phyloP scores from a whole-genome alignment of 2,888 invertebrate genomes.

The Calameuta idolon region DNA sequence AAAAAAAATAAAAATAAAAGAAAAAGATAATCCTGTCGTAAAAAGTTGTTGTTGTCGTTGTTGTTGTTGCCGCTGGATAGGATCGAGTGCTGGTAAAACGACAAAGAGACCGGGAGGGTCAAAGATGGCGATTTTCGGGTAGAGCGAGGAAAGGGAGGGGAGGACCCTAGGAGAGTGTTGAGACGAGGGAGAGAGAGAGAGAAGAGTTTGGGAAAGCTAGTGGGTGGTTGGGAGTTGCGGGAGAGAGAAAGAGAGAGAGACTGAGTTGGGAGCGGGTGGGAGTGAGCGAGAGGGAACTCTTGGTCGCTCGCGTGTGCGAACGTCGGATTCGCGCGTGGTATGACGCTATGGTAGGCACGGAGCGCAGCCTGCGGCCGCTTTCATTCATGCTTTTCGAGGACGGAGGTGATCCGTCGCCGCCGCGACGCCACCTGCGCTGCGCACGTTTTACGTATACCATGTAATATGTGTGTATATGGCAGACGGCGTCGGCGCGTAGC shows the following conservation, averaged over 20 bases:
- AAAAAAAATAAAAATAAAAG: no score
- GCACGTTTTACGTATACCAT: conserved; percentile 17
- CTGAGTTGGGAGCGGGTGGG: not conserved
- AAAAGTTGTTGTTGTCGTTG: not conserved
- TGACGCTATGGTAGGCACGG: not conserved
- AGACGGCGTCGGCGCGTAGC: conserved; percentile 14
- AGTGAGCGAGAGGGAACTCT: not conserved
- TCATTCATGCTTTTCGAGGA: conserved; percentile 59
- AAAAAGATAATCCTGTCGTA: not conserved
- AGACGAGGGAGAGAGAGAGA: not conserved
- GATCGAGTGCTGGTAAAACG: not conserved
- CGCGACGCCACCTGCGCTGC: conserved; percentile 37
- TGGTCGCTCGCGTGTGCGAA: conserved; percentile 2
- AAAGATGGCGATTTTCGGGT: not conserved
- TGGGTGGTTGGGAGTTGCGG: not conserved
- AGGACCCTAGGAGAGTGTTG: not conserved
- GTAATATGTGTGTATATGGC: not conserved
- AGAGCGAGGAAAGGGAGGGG: not conserved
- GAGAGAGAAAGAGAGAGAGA: not conserved
- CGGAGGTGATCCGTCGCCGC: conserved; percentile 34
- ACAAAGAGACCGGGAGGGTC: not conserved
- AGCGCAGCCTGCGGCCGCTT: conserved; percentile 36
- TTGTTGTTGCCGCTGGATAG: not conserved
- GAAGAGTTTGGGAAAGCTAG: not conserved
- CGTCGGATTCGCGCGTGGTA: conserved; percentile 5